These are phyloP conservation scores for Spea bombifrons DNA, from an alignment of 2,113 vertebrate genomes.

Conservation along the genomic window DNA sequence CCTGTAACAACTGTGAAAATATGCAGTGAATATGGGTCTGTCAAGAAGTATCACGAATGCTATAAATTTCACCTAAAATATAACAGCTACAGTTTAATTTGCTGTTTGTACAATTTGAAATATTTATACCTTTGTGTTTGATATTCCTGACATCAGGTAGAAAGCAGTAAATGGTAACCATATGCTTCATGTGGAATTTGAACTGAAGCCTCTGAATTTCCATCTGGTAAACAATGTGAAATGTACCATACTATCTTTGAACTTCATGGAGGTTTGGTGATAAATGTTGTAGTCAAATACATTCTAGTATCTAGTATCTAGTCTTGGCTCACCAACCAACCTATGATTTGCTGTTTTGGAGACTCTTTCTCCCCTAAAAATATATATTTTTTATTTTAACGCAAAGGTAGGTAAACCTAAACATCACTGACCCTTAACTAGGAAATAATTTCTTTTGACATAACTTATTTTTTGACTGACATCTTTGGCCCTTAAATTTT, in stretches of 20 bases:
- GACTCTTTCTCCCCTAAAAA: not conserved
- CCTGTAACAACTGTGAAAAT: not conserved
- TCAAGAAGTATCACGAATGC: not conserved
- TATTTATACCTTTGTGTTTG: not conserved
- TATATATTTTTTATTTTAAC: not conserved
- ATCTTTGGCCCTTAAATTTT: not conserved
- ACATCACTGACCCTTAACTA: not conserved
- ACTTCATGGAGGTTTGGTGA: constrained; percentile 40
- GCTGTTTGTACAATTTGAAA: not conserved
- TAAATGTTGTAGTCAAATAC: constrained; percentile 26
- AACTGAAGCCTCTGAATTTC: constrained; percentile 14
- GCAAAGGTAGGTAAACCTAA: not conserved
- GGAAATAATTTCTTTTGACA: not conserved
- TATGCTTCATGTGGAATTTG: constrained; percentile 18
- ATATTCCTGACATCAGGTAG: constrained; percentile 7
- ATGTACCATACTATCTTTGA: constrained; percentile 33
- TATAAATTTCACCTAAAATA: not conserved
- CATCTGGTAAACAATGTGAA: constrained; percentile 33
- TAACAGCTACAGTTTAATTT: not conserved
- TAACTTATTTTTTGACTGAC: not conserved
- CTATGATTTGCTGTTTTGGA: not conserved
- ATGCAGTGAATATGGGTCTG: not conserved
- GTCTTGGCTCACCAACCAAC: constrained; percentile 29
- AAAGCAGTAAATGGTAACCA: constrained; percentile 15
- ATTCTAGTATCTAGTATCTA: constrained; percentile 32